Evolutionary conservation across 2,797 vertebrate genomes (phyloP), one percentile per base, ranked within the genome.

Genomic region (Menidia menidia): DNA sequence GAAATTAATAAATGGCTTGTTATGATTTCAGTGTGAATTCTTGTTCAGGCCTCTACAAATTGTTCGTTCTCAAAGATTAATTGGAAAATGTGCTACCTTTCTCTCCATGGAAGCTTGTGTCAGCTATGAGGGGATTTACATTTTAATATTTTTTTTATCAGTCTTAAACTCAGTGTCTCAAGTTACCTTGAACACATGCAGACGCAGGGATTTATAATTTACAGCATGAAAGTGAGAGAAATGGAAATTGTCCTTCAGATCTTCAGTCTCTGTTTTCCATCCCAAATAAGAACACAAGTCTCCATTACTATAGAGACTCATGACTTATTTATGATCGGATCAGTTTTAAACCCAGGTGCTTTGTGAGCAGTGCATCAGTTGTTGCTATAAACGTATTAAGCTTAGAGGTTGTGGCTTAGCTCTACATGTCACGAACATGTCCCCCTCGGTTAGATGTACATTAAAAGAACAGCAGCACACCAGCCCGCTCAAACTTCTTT

Each of bases 1-100:
- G 71, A 25, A 81, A 69, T 73, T 0, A 91, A 89, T 91, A 92
- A 92, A 90, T 61, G 55, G 39, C 66, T 80, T 83, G 56, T 83
- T 90, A 79, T 84, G 61, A 66, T 62, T 75, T 41, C 30, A 64
- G 18, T 79, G n/a, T 62, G 9, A 43, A 66, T 54, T 88, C 59
- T 77, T 70, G 52, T 75, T 60, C 50, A 14, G 47, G 35, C 68
- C 44, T 45, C 45, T 56, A 47, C 71, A 39, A 80, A 72, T 77
- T 81, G n/a, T 6, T 35, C 58, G 87, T 80, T 51, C 68, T 74
- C 80, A 15, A n/a, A 63, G 47, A 68, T 32, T 43, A 65, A 50
- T 6, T 3, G 4, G 30, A 60, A 51, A 33, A 45, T 19, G 59
- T 2, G 56, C 30, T 14, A 1, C 47, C 32, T 67, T n/a, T 48